A percentile compares a stretch with the other conserved stretches of the same genome.
Conservation (phyloP, 2,113 vertebrate species). For the Romanogobio albipinnatus region DNA sequence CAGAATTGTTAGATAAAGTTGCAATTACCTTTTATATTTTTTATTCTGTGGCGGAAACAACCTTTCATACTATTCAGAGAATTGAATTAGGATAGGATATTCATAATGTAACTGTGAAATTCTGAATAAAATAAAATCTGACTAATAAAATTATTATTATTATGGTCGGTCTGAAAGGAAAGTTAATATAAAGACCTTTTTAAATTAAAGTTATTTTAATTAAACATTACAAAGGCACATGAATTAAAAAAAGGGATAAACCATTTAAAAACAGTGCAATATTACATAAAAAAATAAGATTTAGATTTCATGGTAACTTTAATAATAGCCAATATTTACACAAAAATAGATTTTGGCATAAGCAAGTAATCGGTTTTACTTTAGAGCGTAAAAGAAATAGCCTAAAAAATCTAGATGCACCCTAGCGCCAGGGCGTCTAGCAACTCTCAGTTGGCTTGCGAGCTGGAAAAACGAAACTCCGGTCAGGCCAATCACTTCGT, state of each 20-base stretch:
- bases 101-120: background rate
- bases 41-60: too few species aligned
- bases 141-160: background rate
- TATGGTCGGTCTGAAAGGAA: background rate
- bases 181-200: background rate
- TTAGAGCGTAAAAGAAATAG: background rate
- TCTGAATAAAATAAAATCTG: background rate
- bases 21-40: too few species aligned
- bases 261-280: background rate
- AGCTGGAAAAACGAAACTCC: too few species aligned
- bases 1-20: too few species aligned
- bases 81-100: background rate
- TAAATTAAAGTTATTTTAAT: background rate
- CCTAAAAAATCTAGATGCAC: too few species aligned
- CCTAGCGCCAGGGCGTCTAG: too few species aligned
- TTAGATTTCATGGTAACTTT: background rate
- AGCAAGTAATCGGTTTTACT: background rate
- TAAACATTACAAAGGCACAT: background rate
- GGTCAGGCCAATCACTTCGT: too few species aligned
- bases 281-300: background rate
- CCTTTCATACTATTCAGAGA: too few species aligned
- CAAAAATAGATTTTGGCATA: background rate
- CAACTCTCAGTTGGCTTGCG: too few species aligned
- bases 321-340: background rate
- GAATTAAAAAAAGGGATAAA: background rate